Evolutionary conservation across 2,113 vertebrate genomes (phyloP), one percentile per base, ranked within the genome.

Genomic region (Nyctereutes procyonoides): DNA sequence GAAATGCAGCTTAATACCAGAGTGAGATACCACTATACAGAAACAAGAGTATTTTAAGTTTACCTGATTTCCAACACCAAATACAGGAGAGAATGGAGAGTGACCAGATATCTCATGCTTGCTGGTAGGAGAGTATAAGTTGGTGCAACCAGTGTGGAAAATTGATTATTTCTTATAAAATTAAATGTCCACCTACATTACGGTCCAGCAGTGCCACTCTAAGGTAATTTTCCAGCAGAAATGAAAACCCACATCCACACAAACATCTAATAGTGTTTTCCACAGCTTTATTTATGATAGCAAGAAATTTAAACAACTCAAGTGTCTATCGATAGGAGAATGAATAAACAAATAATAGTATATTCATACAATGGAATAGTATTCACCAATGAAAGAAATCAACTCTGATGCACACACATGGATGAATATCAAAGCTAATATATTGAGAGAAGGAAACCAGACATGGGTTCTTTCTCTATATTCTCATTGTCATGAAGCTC

Each of bases 71-170:
- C 10, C 43, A n/a, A 43, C 8, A 12, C 15, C 60, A 83, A 76
- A 60, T 8, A 11, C 30, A 56, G 19, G 17, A 43, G 62, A 67
- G 24, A 2, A 48, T 2, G 0, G 0, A 0, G 1, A 20, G 9
- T 7, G 26, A 20, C 20, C 1, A 9, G 12, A 8, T 3, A 1
- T 2, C 20, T 58, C 20, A 2, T 0, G 1, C 5, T 12, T 53
- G 3, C 53, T 32, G 7, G 35, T 16, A 16, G 24, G 38, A 69
- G 6, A 58, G 6, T 56, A 55, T 13, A 13, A 53, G 63, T 55
- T 2, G 13, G 16, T 30, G 9, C 1, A 28, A 38, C 17, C 56
- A 10, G 4, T 35, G 17, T n/a, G 30, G 60, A 96, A 63, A 85
- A 8, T 16, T 20, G 4, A 4, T 14, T 14, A 2, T 89, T 73